A percentile compares a stretch with the other conserved stretches of the same genome.
Conservation (phyloP, 2,113 vertebrate species). For the Raja brachyura region DNA sequence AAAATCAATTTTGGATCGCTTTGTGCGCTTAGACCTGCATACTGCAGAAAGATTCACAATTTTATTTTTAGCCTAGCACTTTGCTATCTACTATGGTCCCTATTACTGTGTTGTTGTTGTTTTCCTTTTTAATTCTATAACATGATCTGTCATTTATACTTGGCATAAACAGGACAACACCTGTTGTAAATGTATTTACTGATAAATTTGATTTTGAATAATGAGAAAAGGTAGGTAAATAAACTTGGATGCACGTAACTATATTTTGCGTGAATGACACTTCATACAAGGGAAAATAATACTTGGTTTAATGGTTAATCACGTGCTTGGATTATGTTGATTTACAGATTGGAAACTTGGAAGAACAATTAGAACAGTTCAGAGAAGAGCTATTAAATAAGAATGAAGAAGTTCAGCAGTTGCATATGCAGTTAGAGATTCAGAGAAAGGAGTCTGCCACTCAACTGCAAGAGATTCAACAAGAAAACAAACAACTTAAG, state of each 20-base stretch:
- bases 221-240: background rate
- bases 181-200: background rate
- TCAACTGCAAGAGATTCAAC: constrained; percentile 73
- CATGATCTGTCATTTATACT: background rate
- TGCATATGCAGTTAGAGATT: constrained; percentile 97
- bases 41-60: background rate
- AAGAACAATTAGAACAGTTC: constrained; percentile 96
- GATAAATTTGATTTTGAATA: background rate
- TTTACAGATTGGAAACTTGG: constrained; percentile 80
- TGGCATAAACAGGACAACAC: background rate
- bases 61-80: background rate
- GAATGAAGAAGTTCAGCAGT: constrained; percentile 90
- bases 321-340: constrained; percentile 44
- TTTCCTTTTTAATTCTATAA: background rate
- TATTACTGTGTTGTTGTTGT: background rate
- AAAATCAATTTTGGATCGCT: background rate
- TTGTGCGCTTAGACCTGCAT: background rate
- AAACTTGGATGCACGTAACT: background rate
- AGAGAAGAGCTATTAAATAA: constrained; percentile 96
- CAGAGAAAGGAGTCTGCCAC: constrained; percentile 83
- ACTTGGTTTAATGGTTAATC: background rate
- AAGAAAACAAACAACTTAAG: constrained; percentile 74
- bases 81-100: background rate
- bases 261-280: background rate
- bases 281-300: background rate